Base-by-base conservation (phyloP, 1,140 invertebrate species). In the Lepidostoma basale region DNA sequence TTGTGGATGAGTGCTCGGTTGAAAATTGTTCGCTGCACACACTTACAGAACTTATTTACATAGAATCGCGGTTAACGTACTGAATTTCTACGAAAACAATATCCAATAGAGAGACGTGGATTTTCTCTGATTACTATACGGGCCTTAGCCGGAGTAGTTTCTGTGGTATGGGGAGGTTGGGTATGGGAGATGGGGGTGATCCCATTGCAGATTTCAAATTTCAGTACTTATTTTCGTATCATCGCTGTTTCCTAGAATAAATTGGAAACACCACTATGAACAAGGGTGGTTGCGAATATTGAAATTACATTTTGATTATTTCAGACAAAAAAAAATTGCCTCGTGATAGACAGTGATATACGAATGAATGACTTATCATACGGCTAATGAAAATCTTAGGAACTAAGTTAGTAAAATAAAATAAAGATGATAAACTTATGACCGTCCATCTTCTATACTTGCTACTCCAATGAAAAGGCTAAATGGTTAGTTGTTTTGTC, bases 61-160 rank as follows among this genome's bases (percentile, higher is more conserved):
- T 58, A 58, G 54, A 58, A 58, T 39, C 26, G 54, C 54, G 54
- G 54, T 39, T 36, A 52, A 52, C 47, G 47, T 52, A 36, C 26
- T 58, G 54, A 58, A 36, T 58, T 58, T 58, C 54, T 36, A 39
- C 33, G 54, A 58, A 58, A 58, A 58, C 54, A 58, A 58, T 58
- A 58, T 58, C 54, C 28, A 58, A 58, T 58, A 20, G 49, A 54
- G 49, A 58, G 47, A 52, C 47, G 54, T 18, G 54, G 54, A 58
- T 58, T 58, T 58, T 58, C 54, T 33, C 26, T 58, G 54, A 58
- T 58, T 58, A 36, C 54, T 58, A 54, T 28, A 30, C 26, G 54
- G 54, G 54, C 54, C 47, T 52, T 52, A 52, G 47, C 22, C 22
- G 3, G 47, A 2, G 47, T 22, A 26, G 47, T 52, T 45, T 45